Base-by-base conservation (phyloP, 1,140 invertebrate genomes). In the Brachionus calyciflorus region DNA sequence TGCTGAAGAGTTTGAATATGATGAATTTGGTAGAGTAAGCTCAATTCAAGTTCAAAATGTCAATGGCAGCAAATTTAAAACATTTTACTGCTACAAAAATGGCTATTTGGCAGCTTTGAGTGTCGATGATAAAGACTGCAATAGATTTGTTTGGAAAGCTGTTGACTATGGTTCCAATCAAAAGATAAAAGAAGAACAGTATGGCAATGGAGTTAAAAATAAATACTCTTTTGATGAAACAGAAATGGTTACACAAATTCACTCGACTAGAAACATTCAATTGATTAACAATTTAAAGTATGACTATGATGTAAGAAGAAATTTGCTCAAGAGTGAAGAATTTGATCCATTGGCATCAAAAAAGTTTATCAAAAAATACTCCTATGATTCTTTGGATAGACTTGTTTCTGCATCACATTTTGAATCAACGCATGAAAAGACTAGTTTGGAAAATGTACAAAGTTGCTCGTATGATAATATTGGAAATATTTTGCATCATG, bases 141-240 rank as follows among this genome's bases (percentile, higher is more conserved):
- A 51, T 51, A 51, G 49, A 24, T 51, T 51, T 51, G 49, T 51
- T 51, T 51, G 49, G 49, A 51, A 51, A 51, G 49, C 49, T 51
- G 0, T 51, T 51, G 49, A 51, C 19, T 51, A 51, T 51, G 49
- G 49, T 51, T 51, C 49, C 17, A 51, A 51, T 51, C 19, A 24
- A 51, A 51, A 51, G 49, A 51, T 51, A 24, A 51, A 51, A 51
- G 49, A 51, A 24, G 49, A 51, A 51, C 49, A 51, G 49, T 51
- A 51, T 51, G 49, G 49, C 49, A 51, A 51, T 51, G 49, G 49
- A 51, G 24, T 51, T 51, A 51, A 24, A 51, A 51, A 51, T 51
- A 51, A 51, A 51, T 51, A 51, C 49, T 51, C 49, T 51, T 51
- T 51, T 51, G 49, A 51, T 51, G 49, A 51, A 51, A 51, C 49